Base-by-base conservation (phyloP, 2,888 invertebrate genomes). In the Agrochola macilenta region DNA sequence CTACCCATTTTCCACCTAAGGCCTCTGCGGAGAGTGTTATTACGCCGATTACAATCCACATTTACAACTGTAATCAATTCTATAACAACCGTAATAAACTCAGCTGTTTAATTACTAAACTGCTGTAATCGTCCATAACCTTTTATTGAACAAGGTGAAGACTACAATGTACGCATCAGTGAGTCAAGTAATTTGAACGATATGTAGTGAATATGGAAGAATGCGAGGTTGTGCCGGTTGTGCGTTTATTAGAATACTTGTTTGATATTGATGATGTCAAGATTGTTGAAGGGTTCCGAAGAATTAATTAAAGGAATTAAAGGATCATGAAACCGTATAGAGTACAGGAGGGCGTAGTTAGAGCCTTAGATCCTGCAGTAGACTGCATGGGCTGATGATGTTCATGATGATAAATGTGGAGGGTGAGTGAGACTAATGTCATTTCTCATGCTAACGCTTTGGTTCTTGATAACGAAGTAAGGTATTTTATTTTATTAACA, bases 91-190 rank as follows among this genome's bases (percentile, higher is more conserved):
- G 11, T 82, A 63, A 69, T 23, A 52, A 12, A 64, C 30, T 11
- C 43, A 8, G 11, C 17, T 12, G 52, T 63, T 63, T 30, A 17
- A 57, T 63, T 17, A 66, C 17, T 35, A 26, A 46, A 58, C 26
- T 35, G 14, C 58, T 35, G 7, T 80, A 71, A 81, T 58, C 46
- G 78, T 54, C 58, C 63, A 12, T 81, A 83, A 78, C 71, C 81
- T 81, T 39, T 39, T 30, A 8, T 12, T 17, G 39, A 72, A 63
- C 70, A 83, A 81, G 83, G 81, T 78, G 81, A 83, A 81, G 81
- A 71, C 11, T 52, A 20, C 8, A 46, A 1, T 7, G 63, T 23
- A 69, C 71, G 83, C 81, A 57, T 78, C 78, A 43, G 4, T 35
- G 35, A 30, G 5, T 60, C 23, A 5, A 49, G 46, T 72, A 61